These are phyloP conservation scores for Dasyornis broadbenti DNA, from an alignment of 2,113 vertebrate genomes.

Conservation along the genomic window DNA sequence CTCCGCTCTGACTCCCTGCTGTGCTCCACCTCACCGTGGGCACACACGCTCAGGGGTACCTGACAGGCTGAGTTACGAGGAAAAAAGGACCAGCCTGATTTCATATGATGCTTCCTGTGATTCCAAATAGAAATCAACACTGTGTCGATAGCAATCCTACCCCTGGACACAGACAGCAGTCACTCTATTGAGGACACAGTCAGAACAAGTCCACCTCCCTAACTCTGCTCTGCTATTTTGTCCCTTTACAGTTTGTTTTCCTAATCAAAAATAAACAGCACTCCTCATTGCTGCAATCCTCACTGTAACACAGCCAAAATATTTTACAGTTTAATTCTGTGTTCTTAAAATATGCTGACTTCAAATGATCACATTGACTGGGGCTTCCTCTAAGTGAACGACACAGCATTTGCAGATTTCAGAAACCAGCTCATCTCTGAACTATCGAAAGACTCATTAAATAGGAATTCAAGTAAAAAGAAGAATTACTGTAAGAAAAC, in stretches of 20 bases:
- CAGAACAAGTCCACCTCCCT: neutral
- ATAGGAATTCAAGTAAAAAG: neutral
- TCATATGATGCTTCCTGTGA: neutral
- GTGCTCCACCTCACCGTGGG: neutral
- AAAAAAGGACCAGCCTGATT: neutral
- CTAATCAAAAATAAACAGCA: neutral
- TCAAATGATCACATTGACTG: neutral
- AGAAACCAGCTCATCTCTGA: neutral
- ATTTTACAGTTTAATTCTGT: neutral
- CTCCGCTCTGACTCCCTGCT: neutral
- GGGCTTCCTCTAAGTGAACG: neutral
- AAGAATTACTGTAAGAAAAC: neutral
- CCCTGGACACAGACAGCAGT: neutral
- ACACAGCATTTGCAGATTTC: neutral
- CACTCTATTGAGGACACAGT: neutral
- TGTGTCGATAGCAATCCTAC: rapidly evolving
- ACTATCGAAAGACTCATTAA: neutral
- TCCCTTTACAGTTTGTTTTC: neutral
- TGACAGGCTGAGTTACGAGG: no score
- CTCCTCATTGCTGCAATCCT: neutral
- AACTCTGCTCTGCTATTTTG: neutral
- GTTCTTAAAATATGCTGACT: neutral
- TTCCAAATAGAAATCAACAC: neutral
- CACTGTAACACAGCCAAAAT: neutral
- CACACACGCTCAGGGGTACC: rapidly evolving